Conservation (phyloP, 1,140 invertebrate genomes). For the Venturia canescens region DNA sequence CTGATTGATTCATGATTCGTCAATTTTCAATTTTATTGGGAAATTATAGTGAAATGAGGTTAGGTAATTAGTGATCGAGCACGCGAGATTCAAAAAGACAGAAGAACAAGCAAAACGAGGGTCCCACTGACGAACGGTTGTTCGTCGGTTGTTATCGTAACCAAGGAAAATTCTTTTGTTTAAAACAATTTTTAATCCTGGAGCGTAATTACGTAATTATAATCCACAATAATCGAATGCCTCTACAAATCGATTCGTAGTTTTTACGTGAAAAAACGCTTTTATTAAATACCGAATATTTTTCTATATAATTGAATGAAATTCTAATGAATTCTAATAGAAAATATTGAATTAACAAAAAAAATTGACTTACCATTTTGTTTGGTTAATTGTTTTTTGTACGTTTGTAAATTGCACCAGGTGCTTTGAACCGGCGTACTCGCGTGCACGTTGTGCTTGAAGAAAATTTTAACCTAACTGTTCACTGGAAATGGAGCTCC, state of each 20-base stretch:
- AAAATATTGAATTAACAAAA: not conserved
- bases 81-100: too few relatives aligned
- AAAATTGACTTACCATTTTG: conserved; percentile 53
- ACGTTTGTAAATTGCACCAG: conserved; percentile 19
- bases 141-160: too few relatives aligned
- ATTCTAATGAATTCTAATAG: too few relatives aligned
- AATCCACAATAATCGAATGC: not conserved
- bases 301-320: too few relatives aligned
- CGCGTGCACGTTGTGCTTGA: conserved; percentile 61
- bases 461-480: conserved; percentile 56
- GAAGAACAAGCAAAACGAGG: too few relatives aligned
- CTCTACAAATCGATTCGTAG: too few relatives aligned
- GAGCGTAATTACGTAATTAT: not conserved
- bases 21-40: not conserved
- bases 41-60: not conserved
- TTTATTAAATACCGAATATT: too few relatives aligned
- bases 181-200: not conserved
- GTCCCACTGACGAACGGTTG: not conserved
- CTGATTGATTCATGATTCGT: not conserved
- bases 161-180: not conserved
- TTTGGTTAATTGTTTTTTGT: conserved; percentile 30
- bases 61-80: not conserved
- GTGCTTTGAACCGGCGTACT: conserved; percentile 51
- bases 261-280: too few relatives aligned
- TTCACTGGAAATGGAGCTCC: conserved; percentile 16